Base-by-base conservation (phyloP, 2,888 invertebrate species). In the Sminthurinus aureus region DNA sequence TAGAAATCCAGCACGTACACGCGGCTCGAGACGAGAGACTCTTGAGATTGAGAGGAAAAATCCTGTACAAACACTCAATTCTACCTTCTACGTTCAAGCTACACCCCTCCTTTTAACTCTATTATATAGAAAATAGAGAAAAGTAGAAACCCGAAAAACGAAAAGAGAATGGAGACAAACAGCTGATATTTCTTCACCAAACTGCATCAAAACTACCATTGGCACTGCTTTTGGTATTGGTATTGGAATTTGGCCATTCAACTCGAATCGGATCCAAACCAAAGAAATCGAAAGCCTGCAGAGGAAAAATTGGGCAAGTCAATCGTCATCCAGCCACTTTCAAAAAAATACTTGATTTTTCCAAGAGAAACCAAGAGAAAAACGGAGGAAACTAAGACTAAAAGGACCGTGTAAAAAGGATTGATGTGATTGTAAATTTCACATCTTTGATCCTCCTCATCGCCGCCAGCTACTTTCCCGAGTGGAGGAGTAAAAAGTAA, bases 371-470 rank as follows among this genome's bases (percentile, higher is more conserved):
- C 38, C 38, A 38, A 38, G 6, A 1, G 3, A 38, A 38, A 38
- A 38, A 1, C n/a, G 3, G 3, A 64, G 8, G 11, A 67, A 67
- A 22, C 22, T n/a, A 22, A 67, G n/a, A 22, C 22, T n/a, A 22
- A 67, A 20, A n/a, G 67, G 24, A 71, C 3, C 4, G 71, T 26
- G 71, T 22, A 71, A 24, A 71, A 71, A 71, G 38, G 6, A 38
- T 38, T 38, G 38, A 38, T 38, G 20, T 71, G 71, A 71, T 69
- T 69, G 26, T 24, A 71, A 71, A 71, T 12, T 24, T 13, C 71
- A 71, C 71, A 71, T 71, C 71, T 15, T 71, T 71, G 71, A 71
- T 71, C 71, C 9, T 22, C 15, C 71, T 71, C 24, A 71, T 71
- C 26, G 26, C 71, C 71, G 13, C 24, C 24, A 71, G 71, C 71